Percentiles rank a stretch among this genome's conserved stretches.
Evolutionary conservation across 2,888 invertebrate species (phyloP).

Genomic region (Hymenopus coronatus): DNA sequence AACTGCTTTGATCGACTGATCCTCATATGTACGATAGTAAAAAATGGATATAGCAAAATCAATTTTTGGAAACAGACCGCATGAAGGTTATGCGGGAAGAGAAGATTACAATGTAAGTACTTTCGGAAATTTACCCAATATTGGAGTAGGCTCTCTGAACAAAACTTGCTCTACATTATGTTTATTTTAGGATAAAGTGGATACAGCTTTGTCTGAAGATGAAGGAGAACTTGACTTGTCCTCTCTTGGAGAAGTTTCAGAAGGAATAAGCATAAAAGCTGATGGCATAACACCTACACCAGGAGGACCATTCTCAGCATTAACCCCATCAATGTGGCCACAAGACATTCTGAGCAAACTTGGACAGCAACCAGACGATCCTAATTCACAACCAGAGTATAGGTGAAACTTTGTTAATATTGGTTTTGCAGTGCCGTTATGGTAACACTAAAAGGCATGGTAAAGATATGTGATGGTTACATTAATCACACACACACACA

Average conservation of each 20-base stretch:
- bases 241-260: constrained; percentile 58
- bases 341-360: constrained; percentile 85
- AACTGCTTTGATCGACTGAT: too few relatives aligned
- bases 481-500: too few relatives aligned
- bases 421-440: too few relatives aligned
- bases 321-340: constrained; percentile 96
- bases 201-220: constrained; percentile 75
- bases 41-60: constrained; percentile 92
- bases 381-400: constrained; percentile 66
- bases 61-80: constrained; percentile 79
- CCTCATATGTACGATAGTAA: background rate
- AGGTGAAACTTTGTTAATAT: constrained; percentile 47
- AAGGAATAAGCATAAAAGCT: constrained; percentile 64
- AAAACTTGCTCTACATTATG: background rate
- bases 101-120: constrained; percentile 71
- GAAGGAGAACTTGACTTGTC: constrained; percentile 60
- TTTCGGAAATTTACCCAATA: background rate
- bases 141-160: too few relatives aligned
- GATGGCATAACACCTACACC: constrained; percentile 73
- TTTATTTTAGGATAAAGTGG: constrained; percentile 65
- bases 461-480: too few relatives aligned
- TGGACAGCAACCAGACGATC: constrained; percentile 72
- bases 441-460: too few relatives aligned
- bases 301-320: constrained; percentile 90
- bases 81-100: constrained; percentile 87